Conservation (phyloP, 2,113 vertebrate genomes). For the Carassius gibelio region DNA sequence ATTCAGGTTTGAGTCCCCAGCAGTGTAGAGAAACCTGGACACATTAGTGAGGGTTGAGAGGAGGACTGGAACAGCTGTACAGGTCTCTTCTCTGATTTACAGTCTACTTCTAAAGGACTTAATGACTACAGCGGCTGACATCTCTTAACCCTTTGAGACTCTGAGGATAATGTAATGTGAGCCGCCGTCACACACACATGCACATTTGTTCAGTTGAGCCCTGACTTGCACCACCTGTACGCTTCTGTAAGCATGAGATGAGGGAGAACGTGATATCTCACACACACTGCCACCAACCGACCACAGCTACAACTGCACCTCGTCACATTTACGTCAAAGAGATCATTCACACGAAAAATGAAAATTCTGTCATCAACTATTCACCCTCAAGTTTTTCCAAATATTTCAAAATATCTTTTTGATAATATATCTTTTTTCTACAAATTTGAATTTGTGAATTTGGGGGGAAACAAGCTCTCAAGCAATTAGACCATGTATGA, state of each 20-base stretch:
- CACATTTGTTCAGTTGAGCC: constrained; percentile 33
- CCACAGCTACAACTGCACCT: not conserved
- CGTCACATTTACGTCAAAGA: not conserved
- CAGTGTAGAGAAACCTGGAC: not conserved
- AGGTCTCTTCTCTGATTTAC: constrained; percentile 71
- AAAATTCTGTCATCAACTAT: too few species aligned
- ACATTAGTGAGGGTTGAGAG: constrained; percentile 72
- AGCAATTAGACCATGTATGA: too few species aligned
- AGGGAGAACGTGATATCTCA: constrained; percentile 16
- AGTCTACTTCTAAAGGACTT: constrained; percentile 68
- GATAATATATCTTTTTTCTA: too few species aligned
- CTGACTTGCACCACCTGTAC: constrained; percentile 64
- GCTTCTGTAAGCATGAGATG: constrained; percentile 50
- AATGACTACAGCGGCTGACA: constrained; percentile 73
- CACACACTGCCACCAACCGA: constrained; percentile 43
- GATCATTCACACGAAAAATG: not conserved
- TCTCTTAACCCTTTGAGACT: constrained; percentile 75
- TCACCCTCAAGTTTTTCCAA: too few species aligned
- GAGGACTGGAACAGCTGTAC: constrained; percentile 74
- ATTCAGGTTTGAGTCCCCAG: too few species aligned
- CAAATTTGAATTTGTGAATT: too few species aligned
- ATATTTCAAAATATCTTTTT: too few species aligned
- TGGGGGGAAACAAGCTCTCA: too few species aligned
- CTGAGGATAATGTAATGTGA: constrained; percentile 70
- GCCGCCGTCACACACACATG: constrained; percentile 64